These are phyloP conservation scores for Etia nguti DNA, from an alignment of 2,113 vertebrate species.

Conservation along the genomic window DNA sequence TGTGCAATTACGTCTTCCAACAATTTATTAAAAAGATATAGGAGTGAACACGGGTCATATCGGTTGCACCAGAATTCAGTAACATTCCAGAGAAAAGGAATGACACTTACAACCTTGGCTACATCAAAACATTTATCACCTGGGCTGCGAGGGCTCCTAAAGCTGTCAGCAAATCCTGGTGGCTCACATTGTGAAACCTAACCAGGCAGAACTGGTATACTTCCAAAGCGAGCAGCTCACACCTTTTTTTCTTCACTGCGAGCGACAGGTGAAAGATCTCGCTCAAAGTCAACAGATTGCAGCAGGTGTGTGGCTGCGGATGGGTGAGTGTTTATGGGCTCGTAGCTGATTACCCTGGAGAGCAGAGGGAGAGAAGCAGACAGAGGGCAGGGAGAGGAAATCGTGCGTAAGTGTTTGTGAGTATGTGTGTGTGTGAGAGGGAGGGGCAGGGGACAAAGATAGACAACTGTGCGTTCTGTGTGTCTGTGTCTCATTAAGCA, in stretches of 20 bases:
- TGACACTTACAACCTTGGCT: background rate
- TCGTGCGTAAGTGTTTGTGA: background rate
- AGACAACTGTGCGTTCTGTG: background rate
- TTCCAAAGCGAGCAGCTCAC: background rate
- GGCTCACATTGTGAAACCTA: background rate
- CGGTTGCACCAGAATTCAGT: background rate
- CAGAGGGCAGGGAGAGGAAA: background rate
- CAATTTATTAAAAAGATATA: background rate
- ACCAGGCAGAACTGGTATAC: conserved; percentile 3
- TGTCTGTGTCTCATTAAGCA: background rate
- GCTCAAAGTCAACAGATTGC: conserved; percentile 40
- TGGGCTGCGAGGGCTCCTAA: background rate
- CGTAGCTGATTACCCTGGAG: conserved; percentile 28
- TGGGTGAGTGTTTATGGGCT: conserved; percentile 32
- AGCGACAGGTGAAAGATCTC: conserved; percentile 40
- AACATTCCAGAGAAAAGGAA: background rate
- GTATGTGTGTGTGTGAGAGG: background rate
- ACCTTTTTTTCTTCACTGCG: background rate
- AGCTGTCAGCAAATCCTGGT: background rate
- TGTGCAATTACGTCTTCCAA: background rate
- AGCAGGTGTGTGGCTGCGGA: conserved; percentile 20
- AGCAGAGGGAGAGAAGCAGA: background rate
- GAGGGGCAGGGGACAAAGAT: background rate
- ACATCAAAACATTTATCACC: background rate
- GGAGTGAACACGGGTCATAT: background rate